Conservation (phyloP, 2,888 invertebrate genomes). For the Plebejus melissa region DNA sequence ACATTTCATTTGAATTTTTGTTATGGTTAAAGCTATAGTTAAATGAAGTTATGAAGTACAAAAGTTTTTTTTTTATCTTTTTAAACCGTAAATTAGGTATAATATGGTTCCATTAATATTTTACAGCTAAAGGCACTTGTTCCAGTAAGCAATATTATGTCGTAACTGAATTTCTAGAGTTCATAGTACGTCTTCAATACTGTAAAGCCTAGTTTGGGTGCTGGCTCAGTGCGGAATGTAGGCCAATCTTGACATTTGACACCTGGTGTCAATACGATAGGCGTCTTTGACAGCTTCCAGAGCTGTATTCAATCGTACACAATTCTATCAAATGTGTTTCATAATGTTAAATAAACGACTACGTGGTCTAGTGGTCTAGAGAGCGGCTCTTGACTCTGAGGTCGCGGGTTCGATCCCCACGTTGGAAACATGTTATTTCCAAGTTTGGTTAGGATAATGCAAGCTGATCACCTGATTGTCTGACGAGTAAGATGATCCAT, state of each 20-base stretch:
- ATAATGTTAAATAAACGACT: too few species aligned
- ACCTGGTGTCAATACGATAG: background rate
- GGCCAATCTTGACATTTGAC: slow-evolving; percentile 6
- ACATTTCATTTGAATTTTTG: too few species aligned
- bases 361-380: too few species aligned
- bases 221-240: background rate
- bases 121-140: background rate
- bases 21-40: too few species aligned
- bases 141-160: background rate
- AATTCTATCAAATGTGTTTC: too few species aligned
- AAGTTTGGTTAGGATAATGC: too few species aligned
- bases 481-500: too few species aligned
- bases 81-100: background rate
- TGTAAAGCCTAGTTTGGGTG: background rate
- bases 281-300: background rate
- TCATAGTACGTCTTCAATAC: background rate
- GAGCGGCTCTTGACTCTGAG: too few species aligned
- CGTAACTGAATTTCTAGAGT: background rate
- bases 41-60: too few species aligned
- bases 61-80: background rate
- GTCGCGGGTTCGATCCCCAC: too few species aligned
- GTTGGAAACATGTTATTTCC: too few species aligned
- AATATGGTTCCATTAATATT: background rate
- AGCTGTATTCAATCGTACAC: background rate
- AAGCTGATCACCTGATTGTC: too few species aligned